These are phyloP conservation scores for Seira ritae DNA, from an alignment of 2,888 invertebrate genomes.

Conservation along the genomic window DNA sequence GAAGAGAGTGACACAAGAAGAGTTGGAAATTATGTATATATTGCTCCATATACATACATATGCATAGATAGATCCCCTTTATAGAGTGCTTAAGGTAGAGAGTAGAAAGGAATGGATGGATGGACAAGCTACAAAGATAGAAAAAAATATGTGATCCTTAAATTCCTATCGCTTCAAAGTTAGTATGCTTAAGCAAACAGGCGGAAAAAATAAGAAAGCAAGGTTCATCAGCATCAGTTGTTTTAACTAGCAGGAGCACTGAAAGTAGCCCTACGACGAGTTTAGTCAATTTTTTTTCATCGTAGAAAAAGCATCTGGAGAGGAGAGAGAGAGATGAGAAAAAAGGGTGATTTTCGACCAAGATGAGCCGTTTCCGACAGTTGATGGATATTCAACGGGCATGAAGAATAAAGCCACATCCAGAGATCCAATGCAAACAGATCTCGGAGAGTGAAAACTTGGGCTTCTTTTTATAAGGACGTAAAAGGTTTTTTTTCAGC, in stretches of 20 bases:
- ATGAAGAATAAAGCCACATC: slow-evolving; percentile 29
- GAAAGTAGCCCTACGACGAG: not conserved
- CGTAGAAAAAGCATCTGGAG: not conserved
- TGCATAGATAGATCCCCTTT: too few relatives aligned
- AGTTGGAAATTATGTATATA: not conserved
- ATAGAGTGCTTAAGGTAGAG: too few relatives aligned
- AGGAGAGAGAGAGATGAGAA: slow-evolving; percentile 28
- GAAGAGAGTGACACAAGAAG: slow-evolving; percentile 15
- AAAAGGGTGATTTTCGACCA: slow-evolving; percentile 47
- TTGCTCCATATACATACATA: not conserved
- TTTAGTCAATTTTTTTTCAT: not conserved
- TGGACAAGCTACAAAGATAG: slow-evolving; percentile 44
- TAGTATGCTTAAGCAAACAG: not conserved
- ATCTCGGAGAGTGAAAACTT: not conserved
- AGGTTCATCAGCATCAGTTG: not conserved
- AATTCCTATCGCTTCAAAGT: not conserved
- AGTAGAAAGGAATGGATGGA: slow-evolving; percentile 38
- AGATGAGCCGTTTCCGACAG: slow-evolving; percentile 70
- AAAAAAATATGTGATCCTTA: slow-evolving; percentile 9
- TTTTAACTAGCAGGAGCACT: not conserved
- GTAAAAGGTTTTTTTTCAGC: slow-evolving; percentile 7
- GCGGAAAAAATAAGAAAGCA: slow-evolving; percentile 2
- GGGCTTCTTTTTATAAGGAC: not conserved
- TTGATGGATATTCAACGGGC: slow-evolving; percentile 70
- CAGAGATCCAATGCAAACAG: slow-evolving; percentile 13